phyloP scores from a whole-genome alignment of 1,140 invertebrate species.

The Heliothis subflexa region DNA sequence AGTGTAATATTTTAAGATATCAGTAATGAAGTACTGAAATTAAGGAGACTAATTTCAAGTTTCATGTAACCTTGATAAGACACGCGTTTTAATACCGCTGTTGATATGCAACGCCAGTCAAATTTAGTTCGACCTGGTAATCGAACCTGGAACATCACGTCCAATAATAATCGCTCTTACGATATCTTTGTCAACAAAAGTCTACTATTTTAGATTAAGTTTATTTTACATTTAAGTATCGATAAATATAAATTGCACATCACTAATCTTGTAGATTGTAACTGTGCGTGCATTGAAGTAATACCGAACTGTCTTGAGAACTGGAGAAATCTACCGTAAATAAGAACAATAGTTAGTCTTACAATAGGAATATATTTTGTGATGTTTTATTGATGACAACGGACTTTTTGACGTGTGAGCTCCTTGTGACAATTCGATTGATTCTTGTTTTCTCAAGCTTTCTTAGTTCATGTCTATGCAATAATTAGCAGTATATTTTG shows the following conservation, averaged over 20 bases:
- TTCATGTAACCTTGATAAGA: too few relatives aligned
- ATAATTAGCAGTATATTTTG: not conserved
- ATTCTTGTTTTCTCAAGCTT: not conserved
- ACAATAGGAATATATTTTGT: not conserved
- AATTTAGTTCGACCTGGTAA: too few relatives aligned
- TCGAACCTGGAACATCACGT: too few relatives aligned
- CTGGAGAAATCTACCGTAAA: constrained; percentile 5
- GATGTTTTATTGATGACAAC: not conserved
- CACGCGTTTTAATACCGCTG: too few relatives aligned
- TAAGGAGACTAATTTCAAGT: too few relatives aligned
- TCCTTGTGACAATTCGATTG: constrained; percentile 1
- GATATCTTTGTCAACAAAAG: too few relatives aligned
- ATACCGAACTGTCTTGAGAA: not conserved
- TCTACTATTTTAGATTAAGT: too few relatives aligned
- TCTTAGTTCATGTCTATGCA: not conserved
- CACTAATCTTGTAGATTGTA: not conserved
- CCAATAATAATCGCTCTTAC: too few relatives aligned
- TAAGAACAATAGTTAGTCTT: constrained; percentile 18
- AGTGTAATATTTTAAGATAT: too few relatives aligned
- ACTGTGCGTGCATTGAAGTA: not conserved
- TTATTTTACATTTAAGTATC: not conserved
- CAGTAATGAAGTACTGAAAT: too few relatives aligned
- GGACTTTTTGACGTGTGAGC: constrained; percentile 1
- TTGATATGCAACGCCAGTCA: not conserved
- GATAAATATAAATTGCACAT: not conserved